These are phyloP conservation scores for Strix aluco DNA, from an alignment of 2,113 vertebrate species.

Conservation along the genomic window DNA sequence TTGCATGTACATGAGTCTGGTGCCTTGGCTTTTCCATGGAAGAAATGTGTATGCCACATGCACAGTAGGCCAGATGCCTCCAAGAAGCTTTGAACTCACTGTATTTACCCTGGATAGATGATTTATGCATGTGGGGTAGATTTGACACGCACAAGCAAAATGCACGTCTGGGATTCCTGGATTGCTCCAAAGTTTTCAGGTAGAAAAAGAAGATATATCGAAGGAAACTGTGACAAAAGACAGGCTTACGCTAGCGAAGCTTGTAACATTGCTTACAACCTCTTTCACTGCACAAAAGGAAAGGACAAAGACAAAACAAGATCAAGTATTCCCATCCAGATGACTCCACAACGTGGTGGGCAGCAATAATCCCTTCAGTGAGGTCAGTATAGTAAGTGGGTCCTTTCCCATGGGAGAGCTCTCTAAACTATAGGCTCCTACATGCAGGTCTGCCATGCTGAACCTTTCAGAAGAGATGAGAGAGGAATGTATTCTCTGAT, in stretches of 20 bases:
- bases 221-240: background rate
- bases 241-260: background rate
- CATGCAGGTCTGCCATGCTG: background rate
- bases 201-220: background rate
- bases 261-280: background rate
- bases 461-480: background rate
- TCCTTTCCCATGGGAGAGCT: rapidly evolving
- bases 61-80: background rate
- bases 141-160: background rate
- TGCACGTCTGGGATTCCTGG: background rate
- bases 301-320: background rate
- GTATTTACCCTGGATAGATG: background rate
- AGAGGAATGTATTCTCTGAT: background rate
- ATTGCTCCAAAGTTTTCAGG: background rate
- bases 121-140: background rate
- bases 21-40: background rate
- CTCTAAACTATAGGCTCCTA: background rate
- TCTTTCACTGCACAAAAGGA: background rate
- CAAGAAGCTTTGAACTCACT: background rate
- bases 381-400: background rate
- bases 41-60: background rate
- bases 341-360: background rate
- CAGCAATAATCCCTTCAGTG: background rate
- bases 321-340: background rate
- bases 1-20: background rate